Percentiles rank a stretch among this genome's conserved stretches.
These are phyloP conservation scores for Petrocephalus zakoni DNA, from an alignment of 2,113 vertebrate species.

Conservation along the genomic window DNA sequence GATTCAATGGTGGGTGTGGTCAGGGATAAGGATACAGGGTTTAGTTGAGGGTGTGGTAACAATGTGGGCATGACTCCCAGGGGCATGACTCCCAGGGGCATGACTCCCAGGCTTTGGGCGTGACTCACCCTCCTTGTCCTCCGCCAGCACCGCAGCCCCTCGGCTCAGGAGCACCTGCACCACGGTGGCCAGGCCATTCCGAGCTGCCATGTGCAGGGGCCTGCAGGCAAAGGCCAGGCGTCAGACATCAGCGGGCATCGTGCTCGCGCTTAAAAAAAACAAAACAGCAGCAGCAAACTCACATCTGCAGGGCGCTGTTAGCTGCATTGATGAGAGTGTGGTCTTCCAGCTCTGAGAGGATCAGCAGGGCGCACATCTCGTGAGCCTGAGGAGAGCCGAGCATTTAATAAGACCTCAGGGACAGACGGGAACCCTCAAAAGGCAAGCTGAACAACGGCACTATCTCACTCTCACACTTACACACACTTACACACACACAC, in stretches of 20 bases:
- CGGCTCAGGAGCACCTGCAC: constrained; percentile 91
- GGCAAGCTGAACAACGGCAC: not conserved
- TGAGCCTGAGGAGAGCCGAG: constrained; percentile 68
- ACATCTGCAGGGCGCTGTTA: constrained; percentile 91
- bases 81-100: constrained; percentile 23
- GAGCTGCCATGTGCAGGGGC: constrained; percentile 92
- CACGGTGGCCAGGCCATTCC: constrained; percentile 86
- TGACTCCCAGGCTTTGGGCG: no score
- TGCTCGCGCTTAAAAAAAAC: not conserved
- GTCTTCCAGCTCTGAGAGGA: constrained; percentile 86
- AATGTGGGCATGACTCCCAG: not conserved
- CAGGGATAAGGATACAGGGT: not conserved
- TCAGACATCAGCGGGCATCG: no score
- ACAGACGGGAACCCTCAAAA: not conserved
- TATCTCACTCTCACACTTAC: not conserved
- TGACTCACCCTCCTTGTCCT: constrained; percentile 83
- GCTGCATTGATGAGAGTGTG: constrained; percentile 91
- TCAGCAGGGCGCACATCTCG: constrained; percentile 96
- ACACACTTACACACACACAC: not conserved
- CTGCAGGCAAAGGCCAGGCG: constrained; percentile 46
- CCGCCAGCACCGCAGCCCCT: constrained; percentile 90
- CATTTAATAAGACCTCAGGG: not conserved
- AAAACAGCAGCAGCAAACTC: constrained; percentile 49
- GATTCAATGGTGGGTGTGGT: not conserved
- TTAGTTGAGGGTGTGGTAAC: not conserved